These are phyloP conservation scores for Silurus lanzhouensis DNA, from an alignment of 2,797 vertebrate species.

Conservation along the genomic window DNA sequence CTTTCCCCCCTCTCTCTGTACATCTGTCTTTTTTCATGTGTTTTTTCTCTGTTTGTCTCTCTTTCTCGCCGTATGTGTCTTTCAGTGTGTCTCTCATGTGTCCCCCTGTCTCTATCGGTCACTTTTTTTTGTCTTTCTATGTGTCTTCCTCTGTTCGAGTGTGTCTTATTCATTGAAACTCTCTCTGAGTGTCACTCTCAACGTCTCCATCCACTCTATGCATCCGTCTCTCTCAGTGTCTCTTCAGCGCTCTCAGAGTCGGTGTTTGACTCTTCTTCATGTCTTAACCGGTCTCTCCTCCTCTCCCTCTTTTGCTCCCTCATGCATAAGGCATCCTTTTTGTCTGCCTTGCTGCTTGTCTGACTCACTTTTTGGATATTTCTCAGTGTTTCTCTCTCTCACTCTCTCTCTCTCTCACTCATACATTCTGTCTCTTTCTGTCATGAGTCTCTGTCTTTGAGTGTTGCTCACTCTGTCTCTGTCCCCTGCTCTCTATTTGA, in stretches of 20 bases:
- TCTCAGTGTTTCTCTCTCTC: not conserved
- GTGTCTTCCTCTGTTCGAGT: not conserved
- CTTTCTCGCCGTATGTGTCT: not conserved
- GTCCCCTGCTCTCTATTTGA: not conserved
- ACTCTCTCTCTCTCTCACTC: not conserved
- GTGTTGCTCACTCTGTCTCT: not conserved
- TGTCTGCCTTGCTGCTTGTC: not conserved
- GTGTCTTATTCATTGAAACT: too few relatives aligned
- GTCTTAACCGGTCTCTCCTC: not conserved
- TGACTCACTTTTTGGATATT: too few relatives aligned
- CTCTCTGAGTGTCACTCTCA: not conserved
- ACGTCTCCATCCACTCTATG: not conserved
- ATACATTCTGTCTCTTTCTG: not conserved
- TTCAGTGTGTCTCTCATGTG: too few relatives aligned
- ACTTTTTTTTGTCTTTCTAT: not conserved
- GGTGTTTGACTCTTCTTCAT: too few relatives aligned
- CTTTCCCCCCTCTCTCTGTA: not conserved
- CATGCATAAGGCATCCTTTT: not conserved
- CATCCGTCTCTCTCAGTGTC: conserved; percentile 14
- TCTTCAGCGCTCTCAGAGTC: not conserved
- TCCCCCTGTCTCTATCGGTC: not conserved
- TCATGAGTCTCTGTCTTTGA: too few relatives aligned
- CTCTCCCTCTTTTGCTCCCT: not conserved
- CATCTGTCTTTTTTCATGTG: too few relatives aligned
- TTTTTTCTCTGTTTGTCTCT: not conserved